Evolutionary conservation across 2,797 vertebrate species (phyloP).

Genomic region (Sardinella longiceps): DNA sequence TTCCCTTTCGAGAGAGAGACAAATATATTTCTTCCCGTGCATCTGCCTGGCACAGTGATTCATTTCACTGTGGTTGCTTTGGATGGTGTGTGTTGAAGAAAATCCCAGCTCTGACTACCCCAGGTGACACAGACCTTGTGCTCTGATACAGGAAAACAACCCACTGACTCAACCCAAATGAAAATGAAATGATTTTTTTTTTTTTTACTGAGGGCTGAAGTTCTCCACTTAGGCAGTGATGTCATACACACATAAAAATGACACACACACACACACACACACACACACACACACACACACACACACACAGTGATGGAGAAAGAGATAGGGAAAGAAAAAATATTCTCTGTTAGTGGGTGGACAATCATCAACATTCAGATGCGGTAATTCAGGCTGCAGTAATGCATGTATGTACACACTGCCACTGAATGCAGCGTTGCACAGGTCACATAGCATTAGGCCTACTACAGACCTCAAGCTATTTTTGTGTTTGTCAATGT

Average conservation of each 20-base stretch:
- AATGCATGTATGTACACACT: background rate
- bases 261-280: background rate
- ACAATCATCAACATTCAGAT: background rate
- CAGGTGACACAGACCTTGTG: background rate
- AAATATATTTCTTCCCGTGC: background rate
- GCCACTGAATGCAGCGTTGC: background rate
- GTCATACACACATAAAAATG: background rate
- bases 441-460: background rate
- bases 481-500: background rate
- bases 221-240: background rate
- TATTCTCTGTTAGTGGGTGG: background rate
- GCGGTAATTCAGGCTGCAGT: background rate
- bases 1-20: background rate
- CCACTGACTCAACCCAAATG: background rate
- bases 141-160: constrained; percentile 4
- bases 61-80: background rate
- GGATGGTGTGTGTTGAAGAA: background rate
- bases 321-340: background rate
- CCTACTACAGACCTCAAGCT: background rate
- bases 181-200: background rate
- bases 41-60: background rate
- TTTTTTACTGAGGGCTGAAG: background rate
- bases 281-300: background rate
- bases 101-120: background rate
- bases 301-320: no score